phyloP scores from a whole-genome alignment of 2,888 invertebrate genomes.

The Actias luna region DNA sequence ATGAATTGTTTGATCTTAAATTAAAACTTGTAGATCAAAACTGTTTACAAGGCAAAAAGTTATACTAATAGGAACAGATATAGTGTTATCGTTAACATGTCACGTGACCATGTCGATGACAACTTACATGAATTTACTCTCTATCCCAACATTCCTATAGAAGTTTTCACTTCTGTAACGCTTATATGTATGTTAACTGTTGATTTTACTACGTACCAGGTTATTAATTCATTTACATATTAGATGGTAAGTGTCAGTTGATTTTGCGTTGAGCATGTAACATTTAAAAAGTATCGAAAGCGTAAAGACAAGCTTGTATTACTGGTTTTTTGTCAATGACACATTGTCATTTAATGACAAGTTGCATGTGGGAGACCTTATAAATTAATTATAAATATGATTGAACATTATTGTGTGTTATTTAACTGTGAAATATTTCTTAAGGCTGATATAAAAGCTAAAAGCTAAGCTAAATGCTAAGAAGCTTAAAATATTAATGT shows the following conservation, averaged over 20 bases:
- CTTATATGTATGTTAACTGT: neutral
- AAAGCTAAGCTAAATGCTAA: no score
- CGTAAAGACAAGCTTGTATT: slow-evolving; percentile 16
- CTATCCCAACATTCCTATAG: neutral
- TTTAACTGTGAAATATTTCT: no score
- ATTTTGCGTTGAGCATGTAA: neutral
- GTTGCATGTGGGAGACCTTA: slow-evolving; percentile 31
- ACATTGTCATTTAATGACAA: slow-evolving; percentile 33
- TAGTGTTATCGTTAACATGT: no score
- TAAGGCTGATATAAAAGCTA: no score
- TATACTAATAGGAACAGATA: no score
- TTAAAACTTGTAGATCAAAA: no score
- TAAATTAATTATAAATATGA: slow-evolving; percentile 31
- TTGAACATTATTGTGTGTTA: slow-evolving; percentile 19
- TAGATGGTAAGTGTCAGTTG: neutral
- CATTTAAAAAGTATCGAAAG: slow-evolving; percentile 11
- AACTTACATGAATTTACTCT: no score
- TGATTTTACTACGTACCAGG: neutral
- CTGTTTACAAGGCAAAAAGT: no score
- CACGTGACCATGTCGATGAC: no score
- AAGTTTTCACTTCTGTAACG: neutral
- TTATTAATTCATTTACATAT: neutral
- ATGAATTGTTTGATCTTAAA: no score
- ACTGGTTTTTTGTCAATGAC: slow-evolving; percentile 27
- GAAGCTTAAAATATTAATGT: no score